Percentiles rank a stretch among this genome's conserved stretches.
Conservation (phyloP, 2,888 invertebrate genomes). For the Aspidapion aeneum region DNA sequence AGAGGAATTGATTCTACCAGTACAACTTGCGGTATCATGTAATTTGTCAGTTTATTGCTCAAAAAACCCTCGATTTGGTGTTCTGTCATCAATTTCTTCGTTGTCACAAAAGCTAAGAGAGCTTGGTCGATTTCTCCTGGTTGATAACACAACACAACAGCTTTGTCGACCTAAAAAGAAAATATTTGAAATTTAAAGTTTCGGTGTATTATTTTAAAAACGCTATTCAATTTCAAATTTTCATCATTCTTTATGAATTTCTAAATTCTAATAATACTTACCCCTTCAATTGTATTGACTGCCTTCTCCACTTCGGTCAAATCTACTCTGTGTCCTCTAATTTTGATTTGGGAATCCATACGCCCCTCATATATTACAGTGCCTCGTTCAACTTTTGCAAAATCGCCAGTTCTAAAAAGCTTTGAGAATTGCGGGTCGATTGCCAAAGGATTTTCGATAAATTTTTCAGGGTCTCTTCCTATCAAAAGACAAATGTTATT, state of each 20-base stretch:
- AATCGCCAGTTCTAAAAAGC: conserved; percentile 83
- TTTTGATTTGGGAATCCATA: conserved; percentile 80
- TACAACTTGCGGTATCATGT: conserved; percentile 79
- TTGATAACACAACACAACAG: conserved; percentile 75
- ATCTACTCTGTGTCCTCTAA: conserved; percentile 83
- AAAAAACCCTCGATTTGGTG: conserved; percentile 63
- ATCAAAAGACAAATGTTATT: not conserved
- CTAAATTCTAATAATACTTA: too few species aligned
- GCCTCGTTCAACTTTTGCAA: conserved; percentile 65
- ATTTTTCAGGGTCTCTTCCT: conserved; percentile 61
- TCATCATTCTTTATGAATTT: too few species aligned
- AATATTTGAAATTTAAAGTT: not conserved
- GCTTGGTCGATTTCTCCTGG: conserved; percentile 70
- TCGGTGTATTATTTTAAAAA: too few species aligned
- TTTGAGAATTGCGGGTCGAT: conserved; percentile 62
- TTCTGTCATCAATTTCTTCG: conserved; percentile 47
- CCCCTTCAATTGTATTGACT: conserved; percentile 57
- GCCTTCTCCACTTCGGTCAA: conserved; percentile 79
- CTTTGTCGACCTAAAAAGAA: conserved; percentile 59
- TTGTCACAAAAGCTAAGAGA: conserved; percentile 63
- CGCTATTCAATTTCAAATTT: not conserved
- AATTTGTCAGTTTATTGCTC: conserved; percentile 62
- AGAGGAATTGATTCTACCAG: conserved; percentile 72
- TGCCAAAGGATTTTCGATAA: conserved; percentile 71
- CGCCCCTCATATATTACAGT: conserved; percentile 74